These are phyloP conservation scores for Pterocles orientalis DNA, from an alignment of 2,113 vertebrate species.

Conservation along the genomic window DNA sequence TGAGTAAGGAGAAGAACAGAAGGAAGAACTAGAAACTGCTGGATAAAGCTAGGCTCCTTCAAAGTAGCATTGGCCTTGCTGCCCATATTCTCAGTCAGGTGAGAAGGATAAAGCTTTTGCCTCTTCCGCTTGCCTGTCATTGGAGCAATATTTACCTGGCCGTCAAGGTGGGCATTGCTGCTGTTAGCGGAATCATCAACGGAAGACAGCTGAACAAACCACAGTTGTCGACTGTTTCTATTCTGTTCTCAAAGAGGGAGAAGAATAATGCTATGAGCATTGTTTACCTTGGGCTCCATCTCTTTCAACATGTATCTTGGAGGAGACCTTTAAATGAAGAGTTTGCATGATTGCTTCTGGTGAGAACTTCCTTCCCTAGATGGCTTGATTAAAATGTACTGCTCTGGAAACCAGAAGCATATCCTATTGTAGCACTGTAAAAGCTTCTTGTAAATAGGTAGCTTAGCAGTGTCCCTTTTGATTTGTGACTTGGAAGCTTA, in stretches of 20 bases:
- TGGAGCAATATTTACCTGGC: background rate
- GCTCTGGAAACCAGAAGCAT: background rate
- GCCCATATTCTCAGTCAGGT: background rate
- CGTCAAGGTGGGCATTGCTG: background rate
- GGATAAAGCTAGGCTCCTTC: background rate
- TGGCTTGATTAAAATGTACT: background rate
- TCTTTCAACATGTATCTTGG: background rate
- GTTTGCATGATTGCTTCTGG: background rate
- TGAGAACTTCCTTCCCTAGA: background rate
- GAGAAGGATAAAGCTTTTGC: background rate
- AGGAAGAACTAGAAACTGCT: background rate
- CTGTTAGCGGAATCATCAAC: background rate
- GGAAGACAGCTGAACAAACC: background rate
- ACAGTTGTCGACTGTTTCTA: fast-evolving
- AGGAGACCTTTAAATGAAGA: background rate
- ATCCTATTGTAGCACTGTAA: background rate
- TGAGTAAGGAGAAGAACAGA: background rate
- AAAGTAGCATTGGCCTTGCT: background rate
- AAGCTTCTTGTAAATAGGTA: background rate
- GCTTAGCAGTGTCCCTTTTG: background rate
- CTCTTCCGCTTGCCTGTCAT: background rate
- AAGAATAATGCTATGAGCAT: background rate
- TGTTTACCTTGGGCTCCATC: background rate
- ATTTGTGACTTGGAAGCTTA: background rate
- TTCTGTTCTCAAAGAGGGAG: background rate